Evolutionary conservation across 2,888 invertebrate species (phyloP).

Genomic region (Mesodorylaimus sp.): DNA sequence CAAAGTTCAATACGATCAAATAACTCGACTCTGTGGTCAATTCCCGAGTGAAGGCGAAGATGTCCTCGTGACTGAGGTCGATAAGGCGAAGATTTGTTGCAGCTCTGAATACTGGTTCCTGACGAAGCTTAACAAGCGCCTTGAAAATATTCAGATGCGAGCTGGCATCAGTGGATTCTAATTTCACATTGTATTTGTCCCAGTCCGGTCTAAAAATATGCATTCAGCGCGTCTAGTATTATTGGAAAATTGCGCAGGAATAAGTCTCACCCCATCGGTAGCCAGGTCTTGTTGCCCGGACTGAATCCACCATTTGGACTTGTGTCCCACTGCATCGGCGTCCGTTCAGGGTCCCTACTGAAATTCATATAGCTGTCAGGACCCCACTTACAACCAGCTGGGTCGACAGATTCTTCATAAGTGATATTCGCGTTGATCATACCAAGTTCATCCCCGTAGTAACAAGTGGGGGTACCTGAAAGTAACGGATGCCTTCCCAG

Average conservation of each 20-base stretch:
- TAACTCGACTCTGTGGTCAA: no score
- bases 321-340: conserved; percentile 32
- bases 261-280: neutral
- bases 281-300: neutral
- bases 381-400: conserved; percentile 18
- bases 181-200: no score
- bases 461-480: conserved; percentile 21
- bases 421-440: conserved; percentile 19
- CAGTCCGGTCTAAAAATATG: no score
- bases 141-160: no score
- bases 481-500: neutral
- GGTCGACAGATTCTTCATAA: conserved; percentile 23
- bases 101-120: no score
- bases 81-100: no score
- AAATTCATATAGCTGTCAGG: conserved; percentile 15
- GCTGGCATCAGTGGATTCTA: no score
- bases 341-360: conserved; percentile 25
- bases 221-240: neutral
- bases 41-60: no score
- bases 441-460: conserved; percentile 32
- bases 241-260: neutral
- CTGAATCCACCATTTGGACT: conserved; percentile 27
- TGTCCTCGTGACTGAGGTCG: no score
- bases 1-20: no score
- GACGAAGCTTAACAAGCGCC: no score